A percentile compares a stretch with the other conserved stretches of the same genome.
Conservation (phyloP, 2,797 vertebrate species). For the Graptemys geographica region DNA sequence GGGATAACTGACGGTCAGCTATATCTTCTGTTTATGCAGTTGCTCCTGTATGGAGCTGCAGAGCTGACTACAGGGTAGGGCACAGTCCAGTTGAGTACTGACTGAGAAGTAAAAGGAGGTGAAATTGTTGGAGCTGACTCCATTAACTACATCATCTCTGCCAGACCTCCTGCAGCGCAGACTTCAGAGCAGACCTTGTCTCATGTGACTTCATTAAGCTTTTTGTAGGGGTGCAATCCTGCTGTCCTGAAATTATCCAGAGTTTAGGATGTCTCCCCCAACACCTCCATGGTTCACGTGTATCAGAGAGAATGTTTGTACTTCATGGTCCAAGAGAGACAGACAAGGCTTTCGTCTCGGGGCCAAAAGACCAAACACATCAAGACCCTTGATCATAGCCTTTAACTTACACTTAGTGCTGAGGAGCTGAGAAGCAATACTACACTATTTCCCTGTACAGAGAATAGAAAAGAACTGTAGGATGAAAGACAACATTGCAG, state of each 20-base stretch:
- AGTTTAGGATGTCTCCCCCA: background rate
- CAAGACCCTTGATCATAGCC: no score
- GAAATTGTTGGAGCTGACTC: background rate
- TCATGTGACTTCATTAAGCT: rapidly evolving
- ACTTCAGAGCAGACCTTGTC: background rate
- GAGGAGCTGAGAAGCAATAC: no score
- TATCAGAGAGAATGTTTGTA: background rate
- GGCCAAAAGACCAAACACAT: no score
- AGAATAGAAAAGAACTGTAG: background rate
- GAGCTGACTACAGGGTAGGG: background rate
- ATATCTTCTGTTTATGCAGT: background rate
- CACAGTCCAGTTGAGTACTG: background rate
- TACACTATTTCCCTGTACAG: background rate
- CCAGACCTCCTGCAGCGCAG: background rate
- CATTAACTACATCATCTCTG: background rate
- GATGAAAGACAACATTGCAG: background rate
- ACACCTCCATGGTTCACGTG: background rate
- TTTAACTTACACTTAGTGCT: no score
- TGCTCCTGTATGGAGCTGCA: background rate
- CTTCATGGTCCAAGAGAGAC: no score
- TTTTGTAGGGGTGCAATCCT: background rate
- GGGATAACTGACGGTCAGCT: background rate
- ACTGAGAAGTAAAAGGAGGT: background rate
- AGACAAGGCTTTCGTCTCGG: no score
- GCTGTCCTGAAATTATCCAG: background rate